Evolutionary conservation across 2,113 vertebrate genomes (phyloP), one percentile per base, ranked within the genome.

Genomic region (Lota lota): DNA sequence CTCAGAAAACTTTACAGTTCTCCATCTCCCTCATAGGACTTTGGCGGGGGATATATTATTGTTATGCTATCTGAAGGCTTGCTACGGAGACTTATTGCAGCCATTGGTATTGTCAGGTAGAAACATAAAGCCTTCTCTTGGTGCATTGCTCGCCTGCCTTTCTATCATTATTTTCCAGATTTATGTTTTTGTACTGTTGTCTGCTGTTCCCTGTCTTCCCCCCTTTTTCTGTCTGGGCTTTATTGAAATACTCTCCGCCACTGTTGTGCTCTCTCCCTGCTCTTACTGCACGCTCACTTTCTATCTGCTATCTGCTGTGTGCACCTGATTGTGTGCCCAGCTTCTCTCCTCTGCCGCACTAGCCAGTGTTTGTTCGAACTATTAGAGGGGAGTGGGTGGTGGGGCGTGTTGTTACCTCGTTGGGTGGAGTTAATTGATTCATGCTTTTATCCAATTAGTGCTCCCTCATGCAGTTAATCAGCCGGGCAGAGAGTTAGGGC

Each of bases 361-460:
- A 61, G 58, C 74, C 78, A 79, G 33, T 88, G 88, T 92, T 91
- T 91, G 88, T 89, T 81, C 85, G 82, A 88, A 84, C 89, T 84
- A 87, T 91, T 93, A 90, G 76, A 20, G 67, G 66, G 68, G 74
- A 83, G 83, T 85, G 85, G 84, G 40, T 47, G 8, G 12, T 10
- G 40, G 40, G 40, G 40, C 10, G 40, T 47, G 40, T 47, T 47
- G 40, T 47, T 47, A 47, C 84, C 79, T 87, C 86, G 83, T 89
- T 87, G 86, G 87, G 85, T 88, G 68, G 83, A 90, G 89, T 91
- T 90, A 89, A 90, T 91, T 91, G 85, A 92, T 91, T 85, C 88
- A 89, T 91, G 86, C 86, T 87, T 90, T 90, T 83, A 90, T 92
- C 88, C 88, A 91, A 92, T 93, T 92, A 92, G 85, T 89, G 88